Evolutionary conservation across 1,140 invertebrate species (phyloP).

Genomic region (Lepidurus couesii): DNA sequence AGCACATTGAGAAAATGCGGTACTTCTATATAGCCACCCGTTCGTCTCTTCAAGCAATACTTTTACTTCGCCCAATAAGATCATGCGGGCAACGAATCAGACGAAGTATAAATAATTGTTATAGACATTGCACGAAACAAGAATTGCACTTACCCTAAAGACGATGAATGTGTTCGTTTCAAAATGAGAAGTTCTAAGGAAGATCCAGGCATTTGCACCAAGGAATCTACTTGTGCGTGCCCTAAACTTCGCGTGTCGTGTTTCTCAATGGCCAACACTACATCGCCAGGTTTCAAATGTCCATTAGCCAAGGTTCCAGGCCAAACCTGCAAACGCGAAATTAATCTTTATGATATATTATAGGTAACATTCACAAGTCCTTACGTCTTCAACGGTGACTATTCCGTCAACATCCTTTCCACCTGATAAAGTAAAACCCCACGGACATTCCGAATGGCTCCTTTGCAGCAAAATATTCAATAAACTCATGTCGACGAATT

Average conservation of each 20-base stretch:
- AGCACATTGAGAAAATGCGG: background rate
- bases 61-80: too few species aligned
- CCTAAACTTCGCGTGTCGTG: slow-evolving; percentile 38
- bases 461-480: slow-evolving; percentile 46
- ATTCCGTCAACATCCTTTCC: slow-evolving; percentile 75
- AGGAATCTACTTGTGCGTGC: slow-evolving; percentile 38
- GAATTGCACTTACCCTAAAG: background rate
- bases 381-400: slow-evolving; percentile 65
- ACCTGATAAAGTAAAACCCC: slow-evolving; percentile 83
- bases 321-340: slow-evolving; percentile 36
- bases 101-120: too few species aligned
- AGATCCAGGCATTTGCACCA: slow-evolving; percentile 39
- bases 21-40: too few species aligned
- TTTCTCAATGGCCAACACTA: slow-evolving; percentile 39
- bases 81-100: too few species aligned
- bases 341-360: background rate
- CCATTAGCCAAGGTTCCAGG: slow-evolving; percentile 39
- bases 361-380: background rate
- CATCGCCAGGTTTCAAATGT: slow-evolving; percentile 39
- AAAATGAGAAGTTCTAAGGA: slow-evolving; percentile 39
- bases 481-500: slow-evolving; percentile 40
- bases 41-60: too few species aligned
- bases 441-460: slow-evolving; percentile 52
- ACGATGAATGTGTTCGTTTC: slow-evolving; percentile 35
- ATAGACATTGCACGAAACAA: too few species aligned